These are phyloP conservation scores for Xenus cinereus DNA, from an alignment of 2,113 vertebrate species.

Conservation along the genomic window DNA sequence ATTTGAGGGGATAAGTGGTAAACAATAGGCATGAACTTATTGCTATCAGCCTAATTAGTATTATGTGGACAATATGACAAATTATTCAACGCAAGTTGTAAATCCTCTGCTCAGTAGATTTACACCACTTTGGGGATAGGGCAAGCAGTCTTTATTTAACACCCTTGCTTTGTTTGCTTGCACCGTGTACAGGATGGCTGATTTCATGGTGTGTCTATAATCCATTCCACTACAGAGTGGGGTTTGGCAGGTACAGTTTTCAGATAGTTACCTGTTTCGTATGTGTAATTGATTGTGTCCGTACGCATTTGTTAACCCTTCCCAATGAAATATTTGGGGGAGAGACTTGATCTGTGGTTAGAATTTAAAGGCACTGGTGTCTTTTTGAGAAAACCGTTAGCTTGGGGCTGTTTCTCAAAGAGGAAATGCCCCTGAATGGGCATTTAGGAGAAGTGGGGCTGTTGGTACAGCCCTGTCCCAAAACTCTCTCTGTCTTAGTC, in stretches of 20 bases:
- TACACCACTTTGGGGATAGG: background rate
- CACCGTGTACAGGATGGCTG: background rate
- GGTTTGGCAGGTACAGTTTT: background rate
- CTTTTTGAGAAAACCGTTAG: background rate
- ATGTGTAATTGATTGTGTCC: background rate
- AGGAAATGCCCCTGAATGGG: background rate
- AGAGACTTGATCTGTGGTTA: background rate
- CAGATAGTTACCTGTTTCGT: accelerated
- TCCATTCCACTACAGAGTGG: background rate
- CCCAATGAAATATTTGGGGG: background rate
- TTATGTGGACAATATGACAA: background rate
- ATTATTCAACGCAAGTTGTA: background rate
- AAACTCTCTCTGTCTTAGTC: background rate
- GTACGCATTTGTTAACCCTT: background rate
- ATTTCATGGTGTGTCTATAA: background rate
- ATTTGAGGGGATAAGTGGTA: background rate
- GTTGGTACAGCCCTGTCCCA: background rate
- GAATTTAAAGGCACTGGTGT: background rate
- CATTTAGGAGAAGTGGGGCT: background rate
- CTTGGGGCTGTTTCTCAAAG: background rate
- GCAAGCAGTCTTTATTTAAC: background rate
- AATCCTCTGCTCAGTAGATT: background rate
- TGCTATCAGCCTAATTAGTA: background rate
- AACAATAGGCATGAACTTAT: background rate
- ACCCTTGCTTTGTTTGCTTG: background rate